Evolutionary conservation across 1,140 invertebrate genomes (phyloP).

Genomic region (Pissodes strobi): DNA sequence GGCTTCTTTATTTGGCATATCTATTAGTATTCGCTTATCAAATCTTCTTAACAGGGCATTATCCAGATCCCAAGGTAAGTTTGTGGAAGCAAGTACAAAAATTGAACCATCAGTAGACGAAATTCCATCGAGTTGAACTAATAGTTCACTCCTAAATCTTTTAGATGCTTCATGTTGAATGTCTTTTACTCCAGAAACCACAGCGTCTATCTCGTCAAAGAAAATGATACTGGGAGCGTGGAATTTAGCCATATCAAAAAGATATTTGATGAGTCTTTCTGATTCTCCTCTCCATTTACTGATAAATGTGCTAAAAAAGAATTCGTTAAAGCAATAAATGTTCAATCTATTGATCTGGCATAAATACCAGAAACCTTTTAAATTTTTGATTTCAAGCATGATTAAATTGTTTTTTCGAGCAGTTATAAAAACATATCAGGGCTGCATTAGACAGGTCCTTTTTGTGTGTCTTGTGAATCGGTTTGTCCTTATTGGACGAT

Average conservation of each 20-base stretch:
- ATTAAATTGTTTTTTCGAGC: too few relatives aligned
- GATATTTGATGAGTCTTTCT: slow-evolving; percentile 86
- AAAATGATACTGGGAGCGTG: slow-evolving; percentile 94
- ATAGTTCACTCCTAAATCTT: slow-evolving; percentile 88
- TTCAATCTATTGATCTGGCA: neutral
- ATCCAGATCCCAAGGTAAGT: slow-evolving; percentile 84
- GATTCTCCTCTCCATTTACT: slow-evolving; percentile 96
- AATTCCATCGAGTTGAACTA: slow-evolving; percentile 89
- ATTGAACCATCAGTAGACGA: slow-evolving; percentile 68
- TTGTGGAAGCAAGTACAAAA: slow-evolving; percentile 87
- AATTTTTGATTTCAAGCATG: too few relatives aligned
- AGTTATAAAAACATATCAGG: too few relatives aligned
- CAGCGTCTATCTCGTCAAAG: slow-evolving; percentile 93
- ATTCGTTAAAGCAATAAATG: too few relatives aligned
- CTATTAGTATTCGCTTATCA: slow-evolving; percentile 85
- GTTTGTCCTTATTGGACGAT: too few relatives aligned
- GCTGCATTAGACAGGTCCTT: too few relatives aligned
- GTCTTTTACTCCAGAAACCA: slow-evolving; percentile 74
- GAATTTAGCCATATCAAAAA: slow-evolving; percentile 83
- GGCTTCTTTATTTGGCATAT: slow-evolving; percentile 70
- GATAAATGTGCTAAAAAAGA: slow-evolving; percentile 70
- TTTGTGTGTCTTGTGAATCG: too few relatives aligned
- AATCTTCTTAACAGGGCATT: slow-evolving; percentile 83
- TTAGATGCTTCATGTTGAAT: slow-evolving; percentile 90
- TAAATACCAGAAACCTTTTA: too few relatives aligned